phyloP scores from a whole-genome alignment of 92 coral and sea anemone genomes.

The Epizoanthus fatuus region DNA sequence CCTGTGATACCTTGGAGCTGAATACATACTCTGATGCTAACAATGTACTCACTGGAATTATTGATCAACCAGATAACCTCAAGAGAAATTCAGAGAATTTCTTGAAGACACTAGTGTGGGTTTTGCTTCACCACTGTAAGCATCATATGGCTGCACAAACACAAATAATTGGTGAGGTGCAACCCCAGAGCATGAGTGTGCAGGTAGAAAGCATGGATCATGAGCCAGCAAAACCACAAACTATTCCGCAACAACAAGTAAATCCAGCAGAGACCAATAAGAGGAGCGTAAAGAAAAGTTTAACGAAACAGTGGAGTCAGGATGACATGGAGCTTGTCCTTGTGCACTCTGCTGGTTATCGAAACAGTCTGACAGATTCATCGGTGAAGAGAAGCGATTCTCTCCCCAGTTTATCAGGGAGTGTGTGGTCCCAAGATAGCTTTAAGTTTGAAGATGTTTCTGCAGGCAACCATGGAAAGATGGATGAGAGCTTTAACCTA shows the following conservation, averaged over 20 bases:
- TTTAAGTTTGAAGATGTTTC: conserved; percentile 54
- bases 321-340: conserved; percentile 58
- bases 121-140: conserved; percentile 81
- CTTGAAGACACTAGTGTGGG: conserved; percentile 91
- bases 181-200: conserved; percentile 8
- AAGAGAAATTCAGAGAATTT: conserved; percentile 87
- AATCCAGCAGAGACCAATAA: neutral
- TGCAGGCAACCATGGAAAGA: conserved; percentile 30
- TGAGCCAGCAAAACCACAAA: neutral
- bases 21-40: conserved; percentile 95
- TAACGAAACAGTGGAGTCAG: conserved; percentile 56
- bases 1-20: conserved; percentile 76
- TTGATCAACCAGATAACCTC: conserved; percentile 95
- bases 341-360: conserved; percentile 5
- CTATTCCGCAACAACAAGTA: neutral
- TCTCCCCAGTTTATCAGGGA: conserved; percentile 86
- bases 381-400: conserved; percentile 71
- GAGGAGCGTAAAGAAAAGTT: conserved; percentile 6
- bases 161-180: neutral
- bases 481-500: conserved; percentile 39
- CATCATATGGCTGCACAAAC: conserved; percentile 27
- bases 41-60: conserved; percentile 93
- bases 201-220: neutral
- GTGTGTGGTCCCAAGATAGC: conserved; percentile 93
- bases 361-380: conserved; percentile 31